A percentile compares a stretch with the other conserved stretches of the same genome.
phyloP scores from a whole-genome alignment of 92 coral and sea anemone genomes.

The Porites rus region DNA sequence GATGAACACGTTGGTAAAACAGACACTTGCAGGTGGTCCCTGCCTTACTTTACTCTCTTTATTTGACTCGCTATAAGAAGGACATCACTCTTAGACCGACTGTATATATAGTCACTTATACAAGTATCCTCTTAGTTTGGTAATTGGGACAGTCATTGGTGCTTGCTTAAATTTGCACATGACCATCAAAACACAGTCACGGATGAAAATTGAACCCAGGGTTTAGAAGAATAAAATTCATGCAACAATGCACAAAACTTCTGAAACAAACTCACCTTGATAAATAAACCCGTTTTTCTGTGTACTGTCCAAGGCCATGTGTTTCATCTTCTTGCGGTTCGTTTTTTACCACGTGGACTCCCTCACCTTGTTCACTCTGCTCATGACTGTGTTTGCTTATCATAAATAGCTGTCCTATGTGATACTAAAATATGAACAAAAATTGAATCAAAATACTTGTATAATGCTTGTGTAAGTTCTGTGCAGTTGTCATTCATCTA shows the following conservation, averaged over 20 bases:
- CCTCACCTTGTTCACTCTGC: slow-evolving; percentile 96
- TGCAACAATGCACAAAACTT: background rate
- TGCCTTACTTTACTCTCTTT: no score
- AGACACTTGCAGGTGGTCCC: no score
- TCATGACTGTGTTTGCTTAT: slow-evolving; percentile 97
- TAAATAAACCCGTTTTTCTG: slow-evolving; percentile 94
- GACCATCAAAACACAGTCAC: no score
- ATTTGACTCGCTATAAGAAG: no score
- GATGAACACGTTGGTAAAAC: no score
- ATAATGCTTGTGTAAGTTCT: background rate
- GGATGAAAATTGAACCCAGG: no score
- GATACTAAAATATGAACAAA: slow-evolving; percentile 68
- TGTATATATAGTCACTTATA: no score
- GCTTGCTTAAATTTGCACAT: no score
- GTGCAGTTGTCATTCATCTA: background rate
- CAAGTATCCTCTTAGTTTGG: no score
- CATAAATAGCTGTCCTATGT: slow-evolving; percentile 97
- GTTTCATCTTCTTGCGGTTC: slow-evolving; percentile 92
- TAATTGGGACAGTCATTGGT: no score
- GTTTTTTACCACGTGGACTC: slow-evolving; percentile 95
- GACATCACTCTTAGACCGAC: no score
- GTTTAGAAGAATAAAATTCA: no score
- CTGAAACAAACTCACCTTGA: slow-evolving; percentile 71
- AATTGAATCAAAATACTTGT: background rate
- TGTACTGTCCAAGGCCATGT: slow-evolving; percentile 89